A percentile compares a stretch with the other conserved stretches of the same genome.
Conservation (phyloP, 2,888 invertebrate genomes). For the Empis livida region DNA sequence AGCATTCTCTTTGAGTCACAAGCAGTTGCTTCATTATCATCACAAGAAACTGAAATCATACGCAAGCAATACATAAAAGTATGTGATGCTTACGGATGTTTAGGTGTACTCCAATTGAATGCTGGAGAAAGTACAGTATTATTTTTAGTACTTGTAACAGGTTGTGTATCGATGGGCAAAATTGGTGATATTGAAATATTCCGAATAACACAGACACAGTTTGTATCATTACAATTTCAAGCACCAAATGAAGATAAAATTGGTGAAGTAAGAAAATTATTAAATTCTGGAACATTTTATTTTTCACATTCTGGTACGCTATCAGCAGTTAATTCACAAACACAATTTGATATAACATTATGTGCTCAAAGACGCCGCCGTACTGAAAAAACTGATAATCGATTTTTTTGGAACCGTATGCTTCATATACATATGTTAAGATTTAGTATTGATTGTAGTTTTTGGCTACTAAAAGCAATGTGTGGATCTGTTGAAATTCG, state of each 20-base stretch:
- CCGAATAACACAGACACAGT: slow-evolving; percentile 83
- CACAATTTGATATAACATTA: slow-evolving; percentile 77
- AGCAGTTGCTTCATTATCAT: slow-evolving; percentile 55
- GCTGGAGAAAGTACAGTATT: slow-evolving; percentile 72
- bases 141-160: slow-evolving; percentile 86
- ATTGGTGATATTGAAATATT: slow-evolving; percentile 91
- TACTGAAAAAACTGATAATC: slow-evolving; percentile 72
- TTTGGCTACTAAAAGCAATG: slow-evolving; percentile 91
- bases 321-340: slow-evolving; percentile 25
- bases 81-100: slow-evolving; percentile 88
- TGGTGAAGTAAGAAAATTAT: slow-evolving; percentile 61
- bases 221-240: slow-evolving; percentile 71
- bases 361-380: slow-evolving; percentile 83
- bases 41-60: slow-evolving; percentile 79
- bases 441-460: slow-evolving; percentile 77
- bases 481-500: slow-evolving; percentile 96
- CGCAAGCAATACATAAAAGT: slow-evolving; percentile 83
- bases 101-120: slow-evolving; percentile 84
- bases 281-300: slow-evolving; percentile 98
- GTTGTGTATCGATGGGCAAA: slow-evolving; percentile 94
- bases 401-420: slow-evolving; percentile 98
- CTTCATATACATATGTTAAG: slow-evolving; percentile 85
- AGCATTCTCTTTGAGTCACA: slow-evolving; percentile 85
- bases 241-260: slow-evolving; percentile 47
- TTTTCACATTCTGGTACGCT: slow-evolving; percentile 52